Evolutionary conservation across 2,113 vertebrate species (phyloP), one percentile per base, ranked within the genome.

Genomic region (Fregetta grallaria): DNA sequence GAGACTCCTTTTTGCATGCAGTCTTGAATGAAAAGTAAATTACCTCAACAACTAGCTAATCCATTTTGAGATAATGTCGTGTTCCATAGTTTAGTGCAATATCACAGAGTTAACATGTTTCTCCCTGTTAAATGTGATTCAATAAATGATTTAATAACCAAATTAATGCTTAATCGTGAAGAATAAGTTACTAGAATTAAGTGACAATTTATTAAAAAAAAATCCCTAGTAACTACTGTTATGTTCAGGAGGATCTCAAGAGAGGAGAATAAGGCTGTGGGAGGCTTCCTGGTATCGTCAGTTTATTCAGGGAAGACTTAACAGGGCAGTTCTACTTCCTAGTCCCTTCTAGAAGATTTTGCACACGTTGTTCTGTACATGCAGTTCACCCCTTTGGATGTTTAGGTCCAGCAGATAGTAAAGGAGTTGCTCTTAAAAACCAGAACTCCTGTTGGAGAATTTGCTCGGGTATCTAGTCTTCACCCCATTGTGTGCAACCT

Each of bases 321-420:
- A 63, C 26, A 58, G 34, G 40, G 6, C 30, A 53, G 1, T 82
- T 87, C 7, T 67, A 21, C 52, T 85, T 75, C 26, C 6, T 50
- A n/a, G 32, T 50, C 13, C 34, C 30, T 70, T 84, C 63, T 68
- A 40, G 45, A 80, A 89, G 40, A 27, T 50, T 59, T 75, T 45
- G 23, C 6, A 11, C 3, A 0, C 4, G 2, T 50, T 0, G 0
- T 83, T 86, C 15, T 66, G 6, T 65, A 50, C 4, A 2, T 44
- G 32, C 11, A 34, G 25, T n/a, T 88, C n/a, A 65, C 32, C 7
- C 22, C 44, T 56, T 32, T 50, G 36, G 25, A 36, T 61, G 15
- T 86, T 75, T 85, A 82, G 63, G 27, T 73, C 27, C 59, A 73
- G 7, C 62, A 75, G 23, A 30, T 20, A 55, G 15, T 53, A 20